phyloP scores from a whole-genome alignment of 30 jellyfish, hydroid and myxozoan species.

The Chrysaora quinquecirrha region DNA sequence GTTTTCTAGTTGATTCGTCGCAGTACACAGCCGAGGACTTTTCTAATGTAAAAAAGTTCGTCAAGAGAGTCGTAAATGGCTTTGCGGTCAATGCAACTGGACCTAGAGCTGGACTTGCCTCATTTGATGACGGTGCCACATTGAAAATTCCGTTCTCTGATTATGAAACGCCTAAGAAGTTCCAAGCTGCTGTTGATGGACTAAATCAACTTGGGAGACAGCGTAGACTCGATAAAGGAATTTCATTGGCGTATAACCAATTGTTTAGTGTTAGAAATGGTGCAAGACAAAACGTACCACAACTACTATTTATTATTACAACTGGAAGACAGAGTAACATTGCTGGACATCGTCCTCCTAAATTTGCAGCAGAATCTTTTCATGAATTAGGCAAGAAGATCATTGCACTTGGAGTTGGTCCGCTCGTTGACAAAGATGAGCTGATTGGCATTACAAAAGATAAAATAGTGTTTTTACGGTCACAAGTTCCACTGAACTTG shows the following conservation, averaged over 20 bases:
- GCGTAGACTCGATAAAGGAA: conserved; percentile 69
- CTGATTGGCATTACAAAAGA: conserved; percentile 69
- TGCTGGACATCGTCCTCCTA: conserved; percentile 57
- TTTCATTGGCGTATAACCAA: conserved; percentile 44
- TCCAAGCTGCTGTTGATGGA: conserved; percentile 68
- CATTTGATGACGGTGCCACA: conserved; percentile 54
- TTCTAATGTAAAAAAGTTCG: conserved; percentile 45
- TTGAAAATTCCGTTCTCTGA: conserved; percentile 61
- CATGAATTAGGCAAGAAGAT: conserved; percentile 70
- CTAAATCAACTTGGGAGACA: conserved; percentile 45
- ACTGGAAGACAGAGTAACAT: conserved; percentile 77
- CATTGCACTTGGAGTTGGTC: conserved; percentile 78
- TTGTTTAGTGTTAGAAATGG: conserved; percentile 47
- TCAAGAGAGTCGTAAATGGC: conserved; percentile 55
- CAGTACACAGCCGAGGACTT: conserved; percentile 23
- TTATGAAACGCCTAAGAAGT: conserved; percentile 56
- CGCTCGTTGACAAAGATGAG: conserved; percentile 54
- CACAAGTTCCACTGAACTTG: conserved; percentile 43
- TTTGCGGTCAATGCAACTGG: conserved; percentile 85
- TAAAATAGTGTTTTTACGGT: conserved; percentile 34
- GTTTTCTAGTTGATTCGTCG: conserved; percentile 81
- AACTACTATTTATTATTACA: conserved; percentile 61
- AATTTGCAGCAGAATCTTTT: conserved; percentile 62
- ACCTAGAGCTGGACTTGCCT: conserved; percentile 80
- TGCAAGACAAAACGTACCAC: conserved; percentile 50